Base-by-base conservation (phyloP, 2,888 invertebrate species). In the Drosophila eohydei region DNA sequence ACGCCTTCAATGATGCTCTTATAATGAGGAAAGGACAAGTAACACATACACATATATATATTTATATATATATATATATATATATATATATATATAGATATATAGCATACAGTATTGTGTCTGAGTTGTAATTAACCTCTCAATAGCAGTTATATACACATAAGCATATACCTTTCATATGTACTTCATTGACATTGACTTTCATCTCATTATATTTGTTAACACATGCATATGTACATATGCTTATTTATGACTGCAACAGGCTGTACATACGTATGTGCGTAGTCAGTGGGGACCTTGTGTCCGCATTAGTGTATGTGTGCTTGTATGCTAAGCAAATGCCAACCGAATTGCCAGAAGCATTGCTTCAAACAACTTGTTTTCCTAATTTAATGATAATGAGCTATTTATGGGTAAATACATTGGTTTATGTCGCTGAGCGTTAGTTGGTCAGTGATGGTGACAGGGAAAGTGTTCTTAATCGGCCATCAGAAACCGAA, bases 301-400 rank as follows among this genome's bases (percentile, higher is more conserved):
- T 52, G 38, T 38, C 26, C 36, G 9, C 36, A 26, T 54, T 36
- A 48, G 28, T 51, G 26, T 14, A 11, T n/a, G 41, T 43, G 43
- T 34, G 36, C 36, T 21, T 38, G 43, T 50, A 51, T 40, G 58
- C 51, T n/a, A 58, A 60, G 57, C 67, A 69, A 69, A 71, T 73
- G 72, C 55, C 69, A 74, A 71, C 55, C 67, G 69, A 71, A 66
- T 52, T 55, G 80, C 83, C 69, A 63, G 64, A 74, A 64, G 80
- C 85, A 78, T 64, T 75, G 72, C 69, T 46, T 34, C 70, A 86
- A 81, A 78, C 83, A 83, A 81, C 78, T 84, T 85, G 83, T 82
- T 78, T 83, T 80, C 87, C 84, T 86, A 81, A 85, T 87, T 87
- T 79, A 87, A 86, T 84, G 84, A 84, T 84, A 84, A 84, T 86